A percentile compares a stretch with the other conserved stretches of the same genome.
Evolutionary conservation across 2,888 invertebrate genomes (phyloP).

Genomic region (Thymelicus acteon): DNA sequence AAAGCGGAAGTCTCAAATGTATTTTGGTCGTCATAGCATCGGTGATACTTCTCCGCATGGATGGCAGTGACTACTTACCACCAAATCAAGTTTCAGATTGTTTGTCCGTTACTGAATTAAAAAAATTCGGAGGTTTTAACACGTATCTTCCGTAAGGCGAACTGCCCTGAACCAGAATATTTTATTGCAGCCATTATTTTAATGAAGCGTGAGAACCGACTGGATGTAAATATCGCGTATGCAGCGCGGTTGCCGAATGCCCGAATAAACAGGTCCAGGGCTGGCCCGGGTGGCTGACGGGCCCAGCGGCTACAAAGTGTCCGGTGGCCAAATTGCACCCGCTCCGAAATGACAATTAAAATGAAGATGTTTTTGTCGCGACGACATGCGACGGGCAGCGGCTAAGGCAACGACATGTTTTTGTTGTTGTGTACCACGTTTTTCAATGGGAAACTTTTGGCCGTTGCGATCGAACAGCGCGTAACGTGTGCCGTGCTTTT

Average conservation of each 20-base stretch:
- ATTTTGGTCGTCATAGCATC: too few relatives aligned
- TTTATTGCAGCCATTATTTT: conserved; percentile 15
- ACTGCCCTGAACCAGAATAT: neutral
- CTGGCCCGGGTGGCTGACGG: neutral
- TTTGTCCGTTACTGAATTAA: neutral
- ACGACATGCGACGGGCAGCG: conserved; percentile 16
- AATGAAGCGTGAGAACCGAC: conserved; percentile 21
- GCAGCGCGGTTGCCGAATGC: conserved; percentile 11
- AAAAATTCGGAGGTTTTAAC: neutral
- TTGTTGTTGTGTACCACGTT: neutral
- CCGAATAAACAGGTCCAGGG: conserved; percentile 17
- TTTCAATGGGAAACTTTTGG: conserved; percentile 15
- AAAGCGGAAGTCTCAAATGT: too few relatives aligned
- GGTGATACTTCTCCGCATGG: too few relatives aligned
- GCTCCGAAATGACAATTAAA: conserved; percentile 36
- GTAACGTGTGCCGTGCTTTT: neutral
- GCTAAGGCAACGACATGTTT: conserved; percentile 27
- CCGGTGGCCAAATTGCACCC: conserved; percentile 14
- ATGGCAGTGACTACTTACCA: too few relatives aligned
- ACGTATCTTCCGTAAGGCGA: neutral
- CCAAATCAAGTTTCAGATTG: too few relatives aligned
- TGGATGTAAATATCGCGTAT: conserved; percentile 23
- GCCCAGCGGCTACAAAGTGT: conserved; percentile 14
- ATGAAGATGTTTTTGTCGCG: conserved; percentile 31
- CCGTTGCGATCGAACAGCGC: neutral